Percentiles rank a stretch among this genome's conserved stretches.
Conservation (phyloP, 2,888 invertebrate species). For the Leucania comma region DNA sequence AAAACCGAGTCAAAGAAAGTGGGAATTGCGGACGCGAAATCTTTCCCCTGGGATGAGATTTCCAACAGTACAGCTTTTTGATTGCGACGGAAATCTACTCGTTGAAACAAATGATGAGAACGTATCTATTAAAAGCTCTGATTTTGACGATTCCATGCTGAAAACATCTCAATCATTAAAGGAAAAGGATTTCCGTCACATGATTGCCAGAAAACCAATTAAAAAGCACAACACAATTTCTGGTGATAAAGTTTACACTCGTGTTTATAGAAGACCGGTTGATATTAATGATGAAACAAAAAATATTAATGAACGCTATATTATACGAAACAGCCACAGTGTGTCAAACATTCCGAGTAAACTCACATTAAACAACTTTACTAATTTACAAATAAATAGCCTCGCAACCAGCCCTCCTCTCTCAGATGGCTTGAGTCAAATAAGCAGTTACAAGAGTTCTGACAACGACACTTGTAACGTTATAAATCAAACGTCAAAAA, state of each 20-base stretch:
- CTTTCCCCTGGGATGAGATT: slow-evolving; percentile 91
- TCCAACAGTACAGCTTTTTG: slow-evolving; percentile 92
- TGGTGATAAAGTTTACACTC: slow-evolving; percentile 85
- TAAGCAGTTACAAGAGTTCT: slow-evolving; percentile 89
- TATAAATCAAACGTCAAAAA: slow-evolving; percentile 69
- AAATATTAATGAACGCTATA: slow-evolving; percentile 71
- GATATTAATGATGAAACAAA: slow-evolving; percentile 66
- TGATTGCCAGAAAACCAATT: slow-evolving; percentile 78
- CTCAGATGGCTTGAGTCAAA: slow-evolving; percentile 84
- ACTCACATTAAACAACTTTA: slow-evolving; percentile 79
- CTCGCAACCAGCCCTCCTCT: slow-evolving; percentile 82
- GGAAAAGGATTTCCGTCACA: slow-evolving; percentile 84
- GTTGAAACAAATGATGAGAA: slow-evolving; percentile 91
- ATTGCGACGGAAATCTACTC: slow-evolving; percentile 91
- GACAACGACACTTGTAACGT: slow-evolving; percentile 86
- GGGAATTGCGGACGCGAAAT: slow-evolving; percentile 92
- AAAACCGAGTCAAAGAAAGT: slow-evolving; percentile 91
- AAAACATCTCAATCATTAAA: slow-evolving; percentile 81
- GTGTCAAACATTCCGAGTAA: slow-evolving; percentile 87
- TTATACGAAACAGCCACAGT: slow-evolving; percentile 76
- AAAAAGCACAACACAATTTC: slow-evolving; percentile 86
- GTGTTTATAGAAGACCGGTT: slow-evolving; percentile 79
- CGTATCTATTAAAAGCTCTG: slow-evolving; percentile 86
- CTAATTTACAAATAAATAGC: slow-evolving; percentile 79
- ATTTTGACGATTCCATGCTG: slow-evolving; percentile 75